Base-by-base conservation (phyloP, 1,140 invertebrate genomes). In the Sesamia nonagrioides region DNA sequence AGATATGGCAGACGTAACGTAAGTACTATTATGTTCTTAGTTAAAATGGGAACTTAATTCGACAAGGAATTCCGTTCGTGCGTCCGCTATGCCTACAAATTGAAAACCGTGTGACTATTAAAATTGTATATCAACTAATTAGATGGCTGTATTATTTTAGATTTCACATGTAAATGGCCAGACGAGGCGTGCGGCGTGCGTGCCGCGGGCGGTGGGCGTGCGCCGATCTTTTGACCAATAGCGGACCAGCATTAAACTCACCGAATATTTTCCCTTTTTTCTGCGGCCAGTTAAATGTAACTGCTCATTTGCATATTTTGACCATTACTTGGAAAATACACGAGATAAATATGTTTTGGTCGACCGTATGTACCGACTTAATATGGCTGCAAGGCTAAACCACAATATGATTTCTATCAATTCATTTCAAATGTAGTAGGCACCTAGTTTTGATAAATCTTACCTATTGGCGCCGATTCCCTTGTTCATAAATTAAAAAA, bases 151-250 rank as follows among this genome's bases (percentile, higher is more conserved):
- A 45, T 74, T 61, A 75, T 75, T 75, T 61, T 63, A 75, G 73
- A 75, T 75, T 75, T 75, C 73, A 86, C 84, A 85, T 88, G 74
- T 85, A 89, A 87, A 88, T 82, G 81, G 71, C 50, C 72, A 66
- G 78, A 82, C 82, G 80, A 88, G 84, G 83, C 86, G 27, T 1
- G 78, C 79, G 80, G 82, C 86, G 80, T 86, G 86, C 77, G 60
- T 33, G 86, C 91, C 89, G 77, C 85, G 80, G 88, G 91, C 89
- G 79, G 86, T 88, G 85, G 91, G 91, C 91, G 91, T 90, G 81
- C 81, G 80, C 52, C 80, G 75, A 6, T 61, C 21, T 0, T 6
- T 54, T 79, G 84, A 74, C 91, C 91, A 93, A 91, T 92, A 48
- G 85, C 78, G 61, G 77, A 68, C 82, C 66, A 66, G 80, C 75